phyloP scores from a whole-genome alignment of 2,888 invertebrate genomes.

The Drosophila infuscata region DNA sequence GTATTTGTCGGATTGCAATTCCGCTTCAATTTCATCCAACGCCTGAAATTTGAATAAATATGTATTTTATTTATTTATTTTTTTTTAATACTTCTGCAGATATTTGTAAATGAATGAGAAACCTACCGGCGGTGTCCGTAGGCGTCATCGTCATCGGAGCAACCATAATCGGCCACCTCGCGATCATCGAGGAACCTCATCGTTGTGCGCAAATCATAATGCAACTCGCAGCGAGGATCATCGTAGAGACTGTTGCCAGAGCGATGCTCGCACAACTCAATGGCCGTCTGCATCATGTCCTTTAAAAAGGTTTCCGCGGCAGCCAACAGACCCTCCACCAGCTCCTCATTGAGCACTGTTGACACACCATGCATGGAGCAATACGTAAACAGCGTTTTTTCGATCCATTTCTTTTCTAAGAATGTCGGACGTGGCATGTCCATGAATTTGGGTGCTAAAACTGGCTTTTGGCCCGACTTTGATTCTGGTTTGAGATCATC shows the following conservation, averaged over 20 bases:
- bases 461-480: neutral
- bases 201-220: constrained; percentile 38
- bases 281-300: constrained; percentile 6
- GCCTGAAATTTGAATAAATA: constrained; percentile 15
- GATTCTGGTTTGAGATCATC: constrained; percentile 13
- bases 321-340: constrained; percentile 42
- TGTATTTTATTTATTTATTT: neutral
- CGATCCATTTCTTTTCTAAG: constrained; percentile 43
- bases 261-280: constrained; percentile 54
- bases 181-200: constrained; percentile 59
- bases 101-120: neutral
- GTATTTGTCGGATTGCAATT: constrained; percentile 15
- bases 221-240: constrained; percentile 39
- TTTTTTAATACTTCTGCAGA: neutral
- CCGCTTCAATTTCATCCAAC: constrained; percentile 48
- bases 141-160: constrained; percentile 52
- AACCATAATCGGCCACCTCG: constrained; percentile 39
- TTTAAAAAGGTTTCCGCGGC: constrained; percentile 63
- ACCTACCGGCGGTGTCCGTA: constrained; percentile 35
- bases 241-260: constrained; percentile 32
- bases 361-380: neutral
- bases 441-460: neutral
- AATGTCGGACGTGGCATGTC: constrained; percentile 38
- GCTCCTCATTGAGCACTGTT: constrained; percentile 6
- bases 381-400: constrained; percentile 9